Conservation (phyloP, 2,797 vertebrate species). For the Chelon labrosus region DNA sequence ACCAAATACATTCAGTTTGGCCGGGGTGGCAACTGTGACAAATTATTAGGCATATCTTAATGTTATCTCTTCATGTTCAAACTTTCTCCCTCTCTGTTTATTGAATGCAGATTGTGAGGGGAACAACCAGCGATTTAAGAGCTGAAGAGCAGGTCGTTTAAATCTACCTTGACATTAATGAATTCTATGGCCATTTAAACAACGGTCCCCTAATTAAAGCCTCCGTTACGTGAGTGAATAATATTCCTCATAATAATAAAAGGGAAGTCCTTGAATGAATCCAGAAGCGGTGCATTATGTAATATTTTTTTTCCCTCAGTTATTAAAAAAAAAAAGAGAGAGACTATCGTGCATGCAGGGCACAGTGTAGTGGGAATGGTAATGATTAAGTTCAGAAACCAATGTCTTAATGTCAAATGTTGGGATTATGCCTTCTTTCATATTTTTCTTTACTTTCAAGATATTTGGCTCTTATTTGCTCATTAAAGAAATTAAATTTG, state of each 20-base stretch:
- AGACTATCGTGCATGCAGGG: not conserved
- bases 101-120: not conserved
- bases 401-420: not conserved
- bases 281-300: slow-evolving; percentile 1
- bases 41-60: slow-evolving; percentile 17
- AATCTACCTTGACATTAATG: not conserved
- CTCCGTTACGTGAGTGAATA: slow-evolving; percentile 1
- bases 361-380: not conserved
- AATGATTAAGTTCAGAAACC: slow-evolving; percentile 2
- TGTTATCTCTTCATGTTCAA: not conserved
- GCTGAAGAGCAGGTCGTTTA: slow-evolving; percentile 4
- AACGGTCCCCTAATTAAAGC: not conserved
- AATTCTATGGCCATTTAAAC: not conserved
- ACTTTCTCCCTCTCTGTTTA: slow-evolving; percentile 1
- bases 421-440: not conserved
- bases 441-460: not conserved
- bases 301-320: not conserved
- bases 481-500: not conserved
- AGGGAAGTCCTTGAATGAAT: slow-evolving; percentile 6
- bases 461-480: not conserved
- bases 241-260: not conserved
- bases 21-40: not conserved
- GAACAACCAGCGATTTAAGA: not conserved
- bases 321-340: too few species aligned
- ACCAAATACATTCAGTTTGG: not conserved